Conservation (phyloP, 30 jellyfish, hydroid and myxozoan genomes). For the Turritopsis dohrnii region DNA sequence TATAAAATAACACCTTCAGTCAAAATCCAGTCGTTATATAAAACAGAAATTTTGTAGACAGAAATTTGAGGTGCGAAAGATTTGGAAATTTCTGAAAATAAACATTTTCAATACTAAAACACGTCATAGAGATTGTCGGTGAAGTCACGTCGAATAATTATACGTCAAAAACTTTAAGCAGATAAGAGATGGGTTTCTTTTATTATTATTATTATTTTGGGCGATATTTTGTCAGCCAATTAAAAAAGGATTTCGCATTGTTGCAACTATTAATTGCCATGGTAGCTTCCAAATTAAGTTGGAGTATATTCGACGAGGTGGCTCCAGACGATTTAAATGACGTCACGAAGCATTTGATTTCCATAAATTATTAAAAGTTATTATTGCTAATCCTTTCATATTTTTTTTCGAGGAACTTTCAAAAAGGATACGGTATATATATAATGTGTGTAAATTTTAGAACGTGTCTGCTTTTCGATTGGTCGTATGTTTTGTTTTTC, state of each 20-base stretch:
- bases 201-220: not conserved
- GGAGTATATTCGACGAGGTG: not conserved
- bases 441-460: not conserved
- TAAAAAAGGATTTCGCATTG: not conserved
- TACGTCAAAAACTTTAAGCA: not conserved
- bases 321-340: not conserved
- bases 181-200: not conserved
- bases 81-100: not conserved
- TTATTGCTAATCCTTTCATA: not conserved
- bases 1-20: not conserved
- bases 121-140: not conserved
- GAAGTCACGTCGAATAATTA: not conserved
- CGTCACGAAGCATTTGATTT: not conserved
- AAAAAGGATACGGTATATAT: not conserved
- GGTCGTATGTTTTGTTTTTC: not conserved
- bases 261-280: not conserved
- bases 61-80: not conserved
- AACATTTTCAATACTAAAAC: no score
- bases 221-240: not conserved
- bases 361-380: not conserved
- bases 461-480: not conserved
- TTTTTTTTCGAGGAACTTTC: not conserved
- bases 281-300: not conserved
- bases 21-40: no score
- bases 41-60: not conserved